Conservation (phyloP, 2,113 vertebrate species). For the Pampusana beccarii region DNA sequence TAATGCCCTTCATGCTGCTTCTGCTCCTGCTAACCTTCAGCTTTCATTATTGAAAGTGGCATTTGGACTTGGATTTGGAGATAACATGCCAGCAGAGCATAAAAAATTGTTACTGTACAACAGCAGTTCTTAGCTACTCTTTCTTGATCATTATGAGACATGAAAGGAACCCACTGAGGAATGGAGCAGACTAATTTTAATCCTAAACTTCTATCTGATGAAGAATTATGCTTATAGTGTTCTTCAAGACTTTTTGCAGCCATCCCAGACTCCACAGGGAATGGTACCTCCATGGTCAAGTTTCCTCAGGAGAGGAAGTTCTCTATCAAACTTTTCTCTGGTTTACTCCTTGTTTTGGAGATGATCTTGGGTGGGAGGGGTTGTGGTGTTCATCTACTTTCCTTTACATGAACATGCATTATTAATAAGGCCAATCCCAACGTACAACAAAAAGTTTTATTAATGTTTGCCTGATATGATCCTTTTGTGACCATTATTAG, state of each 20-base stretch:
- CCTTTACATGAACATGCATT: not conserved
- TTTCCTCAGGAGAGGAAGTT: not conserved
- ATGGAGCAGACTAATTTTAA: not conserved
- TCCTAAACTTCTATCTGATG: not conserved
- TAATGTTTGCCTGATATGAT: slow-evolving; percentile 6
- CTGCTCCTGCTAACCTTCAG: not conserved
- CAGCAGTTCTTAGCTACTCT: not conserved
- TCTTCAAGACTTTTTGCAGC: not conserved
- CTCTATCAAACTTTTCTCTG: not conserved
- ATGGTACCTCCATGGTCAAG: not conserved
- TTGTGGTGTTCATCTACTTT: slow-evolving; percentile 23
- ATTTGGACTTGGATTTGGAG: not conserved
- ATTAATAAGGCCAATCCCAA: not conserved
- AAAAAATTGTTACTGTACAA: not conserved
- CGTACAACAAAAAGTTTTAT: not conserved
- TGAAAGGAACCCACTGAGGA: not conserved
- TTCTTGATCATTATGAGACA: not conserved
- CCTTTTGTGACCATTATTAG: not conserved
- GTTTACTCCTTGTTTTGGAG: not conserved
- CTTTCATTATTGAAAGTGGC: not conserved
- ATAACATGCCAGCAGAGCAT: not conserved
- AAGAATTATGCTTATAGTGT: not conserved
- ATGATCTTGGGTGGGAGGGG: not conserved
- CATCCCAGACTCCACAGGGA: not conserved
- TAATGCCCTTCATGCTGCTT: not conserved